Evolutionary conservation across 2,113 vertebrate genomes (phyloP), one percentile per base, ranked within the genome.

Genomic region (Podocnemis expansa): DNA sequence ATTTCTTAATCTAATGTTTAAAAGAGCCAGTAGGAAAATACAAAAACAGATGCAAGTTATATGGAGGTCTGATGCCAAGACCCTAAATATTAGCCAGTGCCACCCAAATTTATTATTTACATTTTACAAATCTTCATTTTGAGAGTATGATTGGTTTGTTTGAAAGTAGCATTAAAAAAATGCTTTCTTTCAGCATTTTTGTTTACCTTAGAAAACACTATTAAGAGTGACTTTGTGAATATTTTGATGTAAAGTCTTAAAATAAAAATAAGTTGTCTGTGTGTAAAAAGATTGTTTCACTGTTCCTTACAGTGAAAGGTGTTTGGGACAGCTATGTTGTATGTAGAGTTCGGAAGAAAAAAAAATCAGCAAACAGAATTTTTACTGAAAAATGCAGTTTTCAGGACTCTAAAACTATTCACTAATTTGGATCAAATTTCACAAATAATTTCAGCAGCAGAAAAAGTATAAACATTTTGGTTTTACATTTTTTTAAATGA

Each of bases 11-110:
- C 92, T 13, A 86, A 85, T 93, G 82, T 96, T 97, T 93, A 91
- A 84, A 94, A 93, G 56, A 85, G 76, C 22, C 67, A 93, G 80
- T 97, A 91, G 87, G 92, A 97, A 95, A 94, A 95, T 52, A 54
- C 86, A 75, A 70, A 45, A 84, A 89, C 49, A 51, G 78, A 80
- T 84, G 63, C 22, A 89, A 82, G 63, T 89, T 43, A 60, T 93
- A 78, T 13, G 31, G 56, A 3, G 29, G 29, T 60, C 58, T 2
- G 84, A 52, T 24, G 67, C 34, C 17, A 11, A 19, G 9, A 3
- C 82, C 60, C 85, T 22, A 45, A 87, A 63, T 56, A 86, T 82
- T 91, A 58, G 34, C 2, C 31, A 24, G 1, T 73, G 3, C 80
- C 73, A 38, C 10, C 52, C 88, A 89, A 80, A 89, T 38, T 82